phyloP scores from a whole-genome alignment of 2,797 vertebrate species.

The Lagorchestes hirsutus region DNA sequence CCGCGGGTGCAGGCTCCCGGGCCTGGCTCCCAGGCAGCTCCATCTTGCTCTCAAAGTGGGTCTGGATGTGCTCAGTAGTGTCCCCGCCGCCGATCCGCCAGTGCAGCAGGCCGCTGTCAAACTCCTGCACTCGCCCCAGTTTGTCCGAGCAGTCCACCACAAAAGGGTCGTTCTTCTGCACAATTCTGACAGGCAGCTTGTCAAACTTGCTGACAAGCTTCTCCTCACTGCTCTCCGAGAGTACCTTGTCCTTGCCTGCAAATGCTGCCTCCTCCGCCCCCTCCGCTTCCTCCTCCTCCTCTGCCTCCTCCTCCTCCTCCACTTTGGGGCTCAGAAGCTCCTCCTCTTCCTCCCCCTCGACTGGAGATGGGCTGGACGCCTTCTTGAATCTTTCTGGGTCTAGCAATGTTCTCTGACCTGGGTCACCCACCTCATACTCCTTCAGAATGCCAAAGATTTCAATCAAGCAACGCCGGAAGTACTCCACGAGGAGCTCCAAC shows the following conservation, averaged over 20 bases:
- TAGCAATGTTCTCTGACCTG: constrained; percentile 95
- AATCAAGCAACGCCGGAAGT: constrained; percentile 98
- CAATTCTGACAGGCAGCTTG: constrained; percentile 96
- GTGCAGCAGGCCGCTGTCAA: constrained; percentile 96
- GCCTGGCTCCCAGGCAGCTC: constrained; percentile 89
- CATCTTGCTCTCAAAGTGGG: constrained; percentile 95
- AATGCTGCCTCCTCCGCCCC: constrained; percentile 88
- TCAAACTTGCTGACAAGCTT: constrained; percentile 97
- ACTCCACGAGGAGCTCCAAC: constrained; percentile 97
- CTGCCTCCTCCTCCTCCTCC: constrained; percentile 86
- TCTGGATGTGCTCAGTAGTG: constrained; percentile 99
- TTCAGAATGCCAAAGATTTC: constrained; percentile 99
- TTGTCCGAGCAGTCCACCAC: constrained; percentile 92
- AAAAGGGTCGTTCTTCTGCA: constrained; percentile 95
- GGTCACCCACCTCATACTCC: constrained; percentile 98
- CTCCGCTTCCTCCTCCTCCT: constrained; percentile 85
- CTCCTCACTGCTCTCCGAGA: constrained; percentile 87
- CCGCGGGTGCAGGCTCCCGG: constrained; percentile 84
- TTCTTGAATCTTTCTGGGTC: constrained; percentile 92
- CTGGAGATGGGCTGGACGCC: constrained; percentile 87
- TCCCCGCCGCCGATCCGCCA: constrained; percentile 99
- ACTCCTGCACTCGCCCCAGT: constrained; percentile 94
- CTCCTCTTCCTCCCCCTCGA: constrained; percentile 86
- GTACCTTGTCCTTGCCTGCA: constrained; percentile 86
- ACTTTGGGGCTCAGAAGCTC: constrained; percentile 76